Base-by-base conservation (phyloP, 2,797 vertebrate species). In the Furcifer pardalis region DNA sequence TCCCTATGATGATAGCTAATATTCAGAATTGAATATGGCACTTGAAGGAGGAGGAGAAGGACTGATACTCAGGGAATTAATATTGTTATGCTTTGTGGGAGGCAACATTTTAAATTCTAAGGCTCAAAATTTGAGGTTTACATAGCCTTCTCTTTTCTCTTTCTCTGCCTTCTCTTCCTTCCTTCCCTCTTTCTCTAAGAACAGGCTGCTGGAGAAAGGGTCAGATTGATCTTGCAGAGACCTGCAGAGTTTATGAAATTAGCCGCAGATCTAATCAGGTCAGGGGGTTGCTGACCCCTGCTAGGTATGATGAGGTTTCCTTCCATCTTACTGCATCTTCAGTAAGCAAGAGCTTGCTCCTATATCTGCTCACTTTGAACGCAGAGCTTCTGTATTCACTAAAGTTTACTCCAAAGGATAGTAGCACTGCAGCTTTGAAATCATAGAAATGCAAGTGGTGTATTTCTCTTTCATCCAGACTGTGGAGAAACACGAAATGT, bases 401-500 rank as follows among this genome's bases (percentile, higher is more conserved):
- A 6, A 21, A 21, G 23, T 49, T 75, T 27, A 27, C 5, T 49
- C 44, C 56, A 35, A 49, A 62, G 21, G 13, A 71, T 12, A 44
- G 37, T 66, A 71, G 7, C 19, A 68, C 27, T 62, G 23, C 79
- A 75, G 63, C 37, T 40, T 46, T 60, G 30, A 49, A 19, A 77
- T 85, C 65, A 71, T 69, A 81, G 49, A 66, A 32, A 59, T 77
- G 42, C 65, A 84, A 32, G 19, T 37, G 23, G 37, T 30, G 32
- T 77, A 44, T 77, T 81, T 74, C 74, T 10, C 23, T 32, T 66
- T 71, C 52, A 42, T 49, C 10, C 40, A 77, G 84, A 86, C 84
- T 77, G 32, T 32, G 71, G 79, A 86, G 73, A 77, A 77, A 44
- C 52, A 32, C 42, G 68, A 71, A 86, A 81, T 65, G 35, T 69